Evolutionary conservation across 30 jellyfish, hydroid and myxozoan genomes (phyloP).

Genomic region (Hydra vulgaris): DNA sequence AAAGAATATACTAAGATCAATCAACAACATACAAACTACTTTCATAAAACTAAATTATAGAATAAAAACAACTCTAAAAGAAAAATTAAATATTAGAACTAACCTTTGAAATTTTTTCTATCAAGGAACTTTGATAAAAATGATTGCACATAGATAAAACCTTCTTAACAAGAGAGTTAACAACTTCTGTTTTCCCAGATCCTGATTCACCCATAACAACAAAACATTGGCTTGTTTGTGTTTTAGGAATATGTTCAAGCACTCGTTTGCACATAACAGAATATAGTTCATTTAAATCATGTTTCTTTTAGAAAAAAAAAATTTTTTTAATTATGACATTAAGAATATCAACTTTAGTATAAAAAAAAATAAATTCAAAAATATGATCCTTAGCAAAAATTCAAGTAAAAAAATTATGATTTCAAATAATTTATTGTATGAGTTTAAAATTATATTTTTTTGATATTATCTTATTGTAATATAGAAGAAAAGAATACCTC

Average conservation of each 20-base stretch:
- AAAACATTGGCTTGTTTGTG: conserved; percentile 55
- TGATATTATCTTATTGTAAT: too few relatives aligned
- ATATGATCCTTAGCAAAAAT: too few relatives aligned
- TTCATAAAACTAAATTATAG: too few relatives aligned
- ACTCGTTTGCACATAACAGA: conserved; percentile 31
- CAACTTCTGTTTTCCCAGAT: conserved; percentile 71
- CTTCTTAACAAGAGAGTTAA: conserved; percentile 27
- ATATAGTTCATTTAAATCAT: conserved; percentile 16
- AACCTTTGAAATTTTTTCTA: conserved; percentile 44
- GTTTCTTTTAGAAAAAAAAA: neutral
- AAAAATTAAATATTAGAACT: neutral
- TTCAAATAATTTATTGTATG: too few relatives aligned
- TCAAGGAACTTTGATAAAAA: conserved; percentile 29
- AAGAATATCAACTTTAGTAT: neutral
- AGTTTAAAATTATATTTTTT: too few relatives aligned
- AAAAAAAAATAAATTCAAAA: too few relatives aligned
- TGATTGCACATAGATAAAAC: conserved; percentile 29
- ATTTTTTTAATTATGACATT: neutral
- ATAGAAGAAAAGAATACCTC: too few relatives aligned
- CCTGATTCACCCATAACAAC: conserved; percentile 77
- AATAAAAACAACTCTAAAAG: too few relatives aligned
- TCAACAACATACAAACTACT: neutral
- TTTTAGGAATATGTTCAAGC: conserved; percentile 29
- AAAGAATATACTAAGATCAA: neutral
- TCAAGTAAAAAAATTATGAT: too few relatives aligned